A percentile compares a stretch with the other conserved stretches of the same genome.
Conservation (phyloP, 2,797 vertebrate genomes). For the Tolypeutes matacus region DNA sequence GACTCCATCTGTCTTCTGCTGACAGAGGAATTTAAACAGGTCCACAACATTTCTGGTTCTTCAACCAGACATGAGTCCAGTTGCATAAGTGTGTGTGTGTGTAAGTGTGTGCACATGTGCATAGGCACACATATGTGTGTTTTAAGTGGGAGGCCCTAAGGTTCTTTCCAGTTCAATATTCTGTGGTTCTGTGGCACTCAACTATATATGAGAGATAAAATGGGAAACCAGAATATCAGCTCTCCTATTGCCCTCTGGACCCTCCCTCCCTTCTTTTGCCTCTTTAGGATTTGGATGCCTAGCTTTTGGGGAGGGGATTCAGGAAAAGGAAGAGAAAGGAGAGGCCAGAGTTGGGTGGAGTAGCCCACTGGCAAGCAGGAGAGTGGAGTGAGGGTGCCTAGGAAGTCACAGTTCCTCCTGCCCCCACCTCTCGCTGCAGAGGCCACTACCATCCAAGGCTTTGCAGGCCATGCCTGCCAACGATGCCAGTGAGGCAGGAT, state of each 20-base stretch:
- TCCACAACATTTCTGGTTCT: not conserved
- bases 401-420: accelerated
- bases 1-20: not conserved
- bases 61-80: too few species aligned
- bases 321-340: not conserved
- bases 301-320: too few species aligned
- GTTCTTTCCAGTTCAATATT: too few species aligned
- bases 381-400: accelerated
- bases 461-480: not conserved
- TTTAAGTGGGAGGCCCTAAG: too few species aligned
- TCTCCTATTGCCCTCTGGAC: accelerated
- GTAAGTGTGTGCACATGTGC: too few species aligned
- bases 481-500: not conserved
- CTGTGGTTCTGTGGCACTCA: not conserved
- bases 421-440: not conserved
- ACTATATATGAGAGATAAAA: not conserved
- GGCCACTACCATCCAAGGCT: too few species aligned
- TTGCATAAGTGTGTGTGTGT: too few species aligned
- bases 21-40: too few species aligned
- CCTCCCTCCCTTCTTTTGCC: not conserved
- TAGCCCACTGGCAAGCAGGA: not conserved
- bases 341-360: not conserved
- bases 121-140: not conserved
- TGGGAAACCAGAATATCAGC: not conserved
- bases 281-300: not conserved